These are phyloP conservation scores for Poeciliopsis infans DNA, from an alignment of 2,797 vertebrate genomes.

Conservation along the genomic window DNA sequence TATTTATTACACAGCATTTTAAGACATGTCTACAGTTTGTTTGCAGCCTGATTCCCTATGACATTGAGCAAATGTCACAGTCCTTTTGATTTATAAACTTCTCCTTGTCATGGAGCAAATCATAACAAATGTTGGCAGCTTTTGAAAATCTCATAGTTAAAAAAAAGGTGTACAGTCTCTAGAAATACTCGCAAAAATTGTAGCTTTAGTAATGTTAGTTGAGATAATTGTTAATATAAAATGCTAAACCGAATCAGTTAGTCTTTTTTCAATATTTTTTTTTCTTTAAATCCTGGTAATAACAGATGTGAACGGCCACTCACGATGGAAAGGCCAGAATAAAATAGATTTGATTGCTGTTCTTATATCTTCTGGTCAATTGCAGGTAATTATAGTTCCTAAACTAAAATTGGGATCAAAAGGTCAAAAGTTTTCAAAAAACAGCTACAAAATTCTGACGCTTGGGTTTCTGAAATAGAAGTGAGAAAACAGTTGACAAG, in stretches of 20 bases:
- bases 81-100: neutral
- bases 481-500: constrained; percentile 46
- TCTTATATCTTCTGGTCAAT: neutral
- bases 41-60: too few relatives aligned
- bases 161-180: neutral
- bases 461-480: neutral
- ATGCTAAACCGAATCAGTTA: neutral
- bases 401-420: neutral
- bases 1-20: neutral
- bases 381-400: neutral
- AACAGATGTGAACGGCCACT: neutral
- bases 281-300: neutral
- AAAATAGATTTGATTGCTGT: neutral
- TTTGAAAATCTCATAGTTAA: neutral
- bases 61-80: neutral
- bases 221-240: neutral
- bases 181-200: neutral
- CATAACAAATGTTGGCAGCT: neutral
- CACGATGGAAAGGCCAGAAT: neutral
- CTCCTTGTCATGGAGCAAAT: neutral
- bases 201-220: neutral
- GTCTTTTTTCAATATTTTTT: neutral
- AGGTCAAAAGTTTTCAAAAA: neutral
- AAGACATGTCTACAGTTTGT: neutral
- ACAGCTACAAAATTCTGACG: neutral